Conservation (phyloP, 2,888 invertebrate genomes). For the Lepidocyrtinus sp. region DNA sequence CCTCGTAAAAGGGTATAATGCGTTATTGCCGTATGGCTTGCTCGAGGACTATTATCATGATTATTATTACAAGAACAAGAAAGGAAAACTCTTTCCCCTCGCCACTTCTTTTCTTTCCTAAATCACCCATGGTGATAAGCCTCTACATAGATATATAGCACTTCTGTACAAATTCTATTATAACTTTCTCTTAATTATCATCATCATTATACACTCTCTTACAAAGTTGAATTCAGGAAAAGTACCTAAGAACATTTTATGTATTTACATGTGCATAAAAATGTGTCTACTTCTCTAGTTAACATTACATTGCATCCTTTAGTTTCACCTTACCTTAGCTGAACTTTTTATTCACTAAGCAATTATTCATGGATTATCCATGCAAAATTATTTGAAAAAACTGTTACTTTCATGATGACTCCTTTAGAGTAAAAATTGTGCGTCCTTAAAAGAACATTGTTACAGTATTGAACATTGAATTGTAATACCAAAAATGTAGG, state of each 20-base stretch:
- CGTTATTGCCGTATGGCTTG: background rate
- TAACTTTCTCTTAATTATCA: conserved; percentile 49
- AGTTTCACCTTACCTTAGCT: background rate
- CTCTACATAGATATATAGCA: conserved; percentile 9
- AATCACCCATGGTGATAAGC: conserved; percentile 57
- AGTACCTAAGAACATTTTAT: conserved; percentile 18
- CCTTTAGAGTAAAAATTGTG: too few species aligned
- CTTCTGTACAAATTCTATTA: conserved; percentile 56
- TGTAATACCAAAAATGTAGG: too few species aligned
- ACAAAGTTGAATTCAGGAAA: conserved; percentile 47
- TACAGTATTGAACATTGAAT: too few species aligned
- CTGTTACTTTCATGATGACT: too few species aligned
- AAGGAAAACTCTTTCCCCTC: conserved; percentile 48
- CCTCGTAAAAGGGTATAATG: background rate
- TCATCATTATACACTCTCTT: conserved; percentile 46
- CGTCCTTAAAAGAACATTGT: too few species aligned
- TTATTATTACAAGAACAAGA: conserved; percentile 55
- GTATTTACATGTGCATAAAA: conserved; percentile 5
- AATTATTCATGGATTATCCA: too few species aligned
- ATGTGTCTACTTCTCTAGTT: too few species aligned
- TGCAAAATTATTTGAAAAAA: too few species aligned
- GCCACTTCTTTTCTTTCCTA: conserved; percentile 52
- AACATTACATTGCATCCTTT: background rate
- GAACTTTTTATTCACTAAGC: too few species aligned
- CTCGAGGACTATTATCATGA: conserved; percentile 28